These are phyloP conservation scores for Ditula angustiorana DNA, from an alignment of 2,888 invertebrate species.

Conservation along the genomic window DNA sequence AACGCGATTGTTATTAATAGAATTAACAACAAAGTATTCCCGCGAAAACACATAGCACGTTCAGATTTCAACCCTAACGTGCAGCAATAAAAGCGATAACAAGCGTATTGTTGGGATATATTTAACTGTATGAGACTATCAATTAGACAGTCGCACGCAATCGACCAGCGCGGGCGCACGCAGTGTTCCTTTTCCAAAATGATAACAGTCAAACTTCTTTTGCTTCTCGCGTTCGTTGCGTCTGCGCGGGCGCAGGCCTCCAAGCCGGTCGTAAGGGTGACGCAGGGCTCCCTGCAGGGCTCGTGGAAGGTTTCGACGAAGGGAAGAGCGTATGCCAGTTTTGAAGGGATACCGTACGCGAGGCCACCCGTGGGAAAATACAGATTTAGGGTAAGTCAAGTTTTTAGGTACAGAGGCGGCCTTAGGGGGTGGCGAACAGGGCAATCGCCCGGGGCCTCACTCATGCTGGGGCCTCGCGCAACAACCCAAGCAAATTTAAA, in stretches of 20 bases:
- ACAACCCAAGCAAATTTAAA: too few relatives aligned
- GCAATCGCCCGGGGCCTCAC: too few relatives aligned
- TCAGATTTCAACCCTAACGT: not conserved
- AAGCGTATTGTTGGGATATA: not conserved
- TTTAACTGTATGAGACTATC: constrained; percentile 1
- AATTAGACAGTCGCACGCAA: constrained; percentile 38
- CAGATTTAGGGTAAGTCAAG: constrained; percentile 83
- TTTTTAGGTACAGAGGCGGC: too few relatives aligned
- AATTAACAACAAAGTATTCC: not conserved
- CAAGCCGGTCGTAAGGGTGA: constrained; percentile 66
- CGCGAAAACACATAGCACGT: not conserved
- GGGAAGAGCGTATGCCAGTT: constrained; percentile 82
- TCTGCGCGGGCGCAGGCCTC: constrained; percentile 55
- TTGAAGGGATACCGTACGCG: constrained; percentile 89
- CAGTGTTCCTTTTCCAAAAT: constrained; percentile 49
- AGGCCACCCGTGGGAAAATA: constrained; percentile 87
- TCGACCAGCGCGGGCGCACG: constrained; percentile 53
- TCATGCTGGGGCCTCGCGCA: too few relatives aligned
- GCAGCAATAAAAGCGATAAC: not conserved
- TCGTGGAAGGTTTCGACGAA: constrained; percentile 71
- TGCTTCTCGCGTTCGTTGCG: constrained; percentile 50
- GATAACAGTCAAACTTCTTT: constrained; percentile 54
- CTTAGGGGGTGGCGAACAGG: too few relatives aligned
- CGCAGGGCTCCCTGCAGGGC: constrained; percentile 69
- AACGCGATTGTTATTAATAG: not conserved